Percentiles rank a stretch among this genome's conserved stretches.
Conservation (phyloP, 2,113 vertebrate species). For the Plecturocebus donacophilus region DNA sequence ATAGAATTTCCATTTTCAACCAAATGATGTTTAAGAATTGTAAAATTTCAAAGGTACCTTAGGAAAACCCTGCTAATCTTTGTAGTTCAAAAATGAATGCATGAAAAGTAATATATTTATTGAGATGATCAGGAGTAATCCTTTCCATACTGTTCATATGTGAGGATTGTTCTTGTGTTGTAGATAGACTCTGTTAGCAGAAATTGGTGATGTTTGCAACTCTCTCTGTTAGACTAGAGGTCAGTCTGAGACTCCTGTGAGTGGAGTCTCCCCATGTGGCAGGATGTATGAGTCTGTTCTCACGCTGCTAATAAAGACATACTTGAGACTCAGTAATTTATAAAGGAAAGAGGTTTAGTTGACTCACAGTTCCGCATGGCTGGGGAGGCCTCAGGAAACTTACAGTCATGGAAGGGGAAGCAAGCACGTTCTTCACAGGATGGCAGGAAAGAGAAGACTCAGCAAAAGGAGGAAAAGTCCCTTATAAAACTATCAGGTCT, state of each 20-base stretch:
- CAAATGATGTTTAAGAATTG: slow-evolving; percentile 9
- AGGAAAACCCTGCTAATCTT: background rate
- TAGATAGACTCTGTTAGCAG: background rate
- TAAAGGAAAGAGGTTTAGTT: no score
- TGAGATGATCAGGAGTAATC: background rate
- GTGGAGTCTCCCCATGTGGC: background rate
- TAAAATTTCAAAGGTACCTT: slow-evolving; percentile 6
- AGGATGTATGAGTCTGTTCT: background rate
- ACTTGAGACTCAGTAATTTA: no score
- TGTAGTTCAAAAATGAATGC: background rate
- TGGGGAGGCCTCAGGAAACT: no score
- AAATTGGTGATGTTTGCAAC: background rate
- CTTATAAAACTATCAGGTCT: no score
- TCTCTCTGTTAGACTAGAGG: background rate
- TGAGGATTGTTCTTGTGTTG: background rate
- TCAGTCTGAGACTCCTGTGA: background rate
- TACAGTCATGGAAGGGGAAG: no score
- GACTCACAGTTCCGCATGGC: no score
- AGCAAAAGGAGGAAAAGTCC: no score
- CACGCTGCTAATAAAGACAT: no score
- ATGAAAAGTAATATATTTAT: background rate
- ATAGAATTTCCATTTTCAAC: slow-evolving; percentile 5
- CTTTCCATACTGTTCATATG: background rate
- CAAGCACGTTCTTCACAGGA: no score
- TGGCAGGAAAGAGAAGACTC: no score